A percentile compares a stretch with the other conserved stretches of the same genome.
phyloP scores from a whole-genome alignment of 2,113 vertebrate genomes.

The Odontesthes bonariensis region DNA sequence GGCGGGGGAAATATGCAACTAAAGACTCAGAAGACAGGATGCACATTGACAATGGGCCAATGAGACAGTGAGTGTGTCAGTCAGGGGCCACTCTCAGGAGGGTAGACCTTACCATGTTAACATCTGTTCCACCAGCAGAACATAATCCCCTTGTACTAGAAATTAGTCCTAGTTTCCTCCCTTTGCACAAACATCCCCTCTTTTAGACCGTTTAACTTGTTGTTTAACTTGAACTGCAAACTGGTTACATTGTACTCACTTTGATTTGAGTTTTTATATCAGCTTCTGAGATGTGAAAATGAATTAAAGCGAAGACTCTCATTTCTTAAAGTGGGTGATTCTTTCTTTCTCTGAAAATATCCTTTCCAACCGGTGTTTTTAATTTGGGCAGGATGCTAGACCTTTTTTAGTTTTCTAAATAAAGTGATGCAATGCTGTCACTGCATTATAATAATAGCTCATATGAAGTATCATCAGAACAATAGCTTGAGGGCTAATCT shows the following conservation, averaged over 20 bases:
- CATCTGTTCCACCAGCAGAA: slow-evolving; percentile 68
- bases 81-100: slow-evolving; percentile 59
- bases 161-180: slow-evolving; percentile 49
- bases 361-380: background rate
- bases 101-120: slow-evolving; percentile 61
- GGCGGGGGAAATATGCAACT: slow-evolving; percentile 35
- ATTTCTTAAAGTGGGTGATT: background rate
- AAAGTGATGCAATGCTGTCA: slow-evolving; percentile 1
- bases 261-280: background rate
- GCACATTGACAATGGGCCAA: slow-evolving; percentile 61
- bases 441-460: slow-evolving; percentile 35
- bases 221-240: slow-evolving; percentile 8
- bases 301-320: too few species aligned
- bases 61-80: slow-evolving; percentile 56
- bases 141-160: slow-evolving; percentile 60
- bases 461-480: slow-evolving; percentile 62
- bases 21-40: slow-evolving; percentile 60
- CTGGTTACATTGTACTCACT: rapidly evolving
- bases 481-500: slow-evolving; percentile 70
- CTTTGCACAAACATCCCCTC: slow-evolving; percentile 17
- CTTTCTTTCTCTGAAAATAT: background rate
- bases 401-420: background rate
- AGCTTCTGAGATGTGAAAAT: background rate
- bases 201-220: background rate
- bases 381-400: background rate